Percentiles rank a stretch among this genome's conserved stretches.
Conservation (phyloP, 2,888 invertebrate genomes). For the Lomographa bimaculata region DNA sequence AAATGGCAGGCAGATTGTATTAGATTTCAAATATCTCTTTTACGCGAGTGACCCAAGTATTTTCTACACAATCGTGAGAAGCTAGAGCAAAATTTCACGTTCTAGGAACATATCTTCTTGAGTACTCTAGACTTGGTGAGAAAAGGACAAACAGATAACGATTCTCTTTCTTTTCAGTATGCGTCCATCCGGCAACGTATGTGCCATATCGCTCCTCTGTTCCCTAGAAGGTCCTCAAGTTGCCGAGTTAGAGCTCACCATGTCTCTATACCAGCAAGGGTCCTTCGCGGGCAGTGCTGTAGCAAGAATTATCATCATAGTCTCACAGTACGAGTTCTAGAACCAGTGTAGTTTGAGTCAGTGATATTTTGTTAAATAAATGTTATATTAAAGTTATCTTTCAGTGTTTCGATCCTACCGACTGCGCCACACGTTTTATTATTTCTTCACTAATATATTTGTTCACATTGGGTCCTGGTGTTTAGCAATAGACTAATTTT, state of each 20-base stretch:
- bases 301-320: slow-evolving; percentile 92
- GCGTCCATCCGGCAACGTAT: slow-evolving; percentile 86
- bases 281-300: slow-evolving; percentile 91
- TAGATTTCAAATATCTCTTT: too few species aligned
- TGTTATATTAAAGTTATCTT: neutral
- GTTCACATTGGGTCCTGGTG: too few species aligned
- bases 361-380: slow-evolving; percentile 25
- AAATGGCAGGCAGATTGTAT: too few species aligned
- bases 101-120: too few species aligned
- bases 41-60: too few species aligned
- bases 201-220: slow-evolving; percentile 88
- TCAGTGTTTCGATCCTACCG: slow-evolving; percentile 5
- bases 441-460: too few species aligned
- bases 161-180: slow-evolving; percentile 64
- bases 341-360: neutral
- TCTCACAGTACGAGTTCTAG: slow-evolving; percentile 89
- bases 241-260: slow-evolving; percentile 93
- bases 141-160: too few species aligned
- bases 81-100: too few species aligned
- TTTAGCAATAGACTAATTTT: too few species aligned
- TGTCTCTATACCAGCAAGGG: slow-evolving; percentile 90
- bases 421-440: slow-evolving; percentile 3
- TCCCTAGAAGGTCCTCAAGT: slow-evolving; percentile 94
- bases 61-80: too few species aligned
- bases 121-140: too few species aligned